Conservation (phyloP, 92 coral and sea anemone species). For the Meandrina meandrites region DNA sequence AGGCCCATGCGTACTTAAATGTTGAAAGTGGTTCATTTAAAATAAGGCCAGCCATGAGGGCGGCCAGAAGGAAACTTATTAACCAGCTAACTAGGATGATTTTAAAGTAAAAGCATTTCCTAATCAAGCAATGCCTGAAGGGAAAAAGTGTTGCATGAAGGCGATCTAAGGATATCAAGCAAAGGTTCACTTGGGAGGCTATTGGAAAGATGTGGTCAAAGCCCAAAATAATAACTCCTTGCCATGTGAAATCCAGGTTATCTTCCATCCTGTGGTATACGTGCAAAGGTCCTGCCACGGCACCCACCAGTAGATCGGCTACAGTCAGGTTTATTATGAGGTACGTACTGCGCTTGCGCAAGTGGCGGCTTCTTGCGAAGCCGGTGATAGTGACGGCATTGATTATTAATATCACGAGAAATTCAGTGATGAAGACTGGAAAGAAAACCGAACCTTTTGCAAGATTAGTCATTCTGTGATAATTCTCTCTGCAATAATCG, state of each 20-base stretch:
- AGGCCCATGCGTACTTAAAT: neutral
- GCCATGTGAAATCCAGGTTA: neutral
- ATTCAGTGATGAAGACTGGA: neutral
- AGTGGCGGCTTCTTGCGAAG: neutral
- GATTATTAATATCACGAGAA: neutral
- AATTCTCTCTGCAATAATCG: too few relatives aligned
- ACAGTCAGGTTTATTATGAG: constrained; percentile 14
- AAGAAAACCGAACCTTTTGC: neutral
- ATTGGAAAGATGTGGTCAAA: neutral
- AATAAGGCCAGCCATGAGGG: too few relatives aligned
- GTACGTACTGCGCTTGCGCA: constrained; percentile 17
- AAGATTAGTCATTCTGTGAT: too few relatives aligned
- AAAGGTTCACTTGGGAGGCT: neutral
- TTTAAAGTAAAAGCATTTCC: constrained; percentile 1
- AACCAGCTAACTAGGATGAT: neutral
- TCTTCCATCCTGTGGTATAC: neutral
- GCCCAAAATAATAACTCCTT: too few relatives aligned
- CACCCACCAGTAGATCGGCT: constrained; percentile 29
- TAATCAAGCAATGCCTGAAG: constrained; percentile 9
- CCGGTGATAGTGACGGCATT: neutral
- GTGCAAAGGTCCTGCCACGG: neutral
- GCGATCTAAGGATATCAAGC: constrained; percentile 1
- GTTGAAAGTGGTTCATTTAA: too few relatives aligned
- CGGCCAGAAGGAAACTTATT: neutral
- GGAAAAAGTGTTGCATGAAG: constrained; percentile 19